A percentile compares a stretch with the other conserved stretches of the same genome.
These are phyloP conservation scores for Drosophila pseudotalamancana DNA, from an alignment of 2,888 invertebrate species.

Conservation along the genomic window DNA sequence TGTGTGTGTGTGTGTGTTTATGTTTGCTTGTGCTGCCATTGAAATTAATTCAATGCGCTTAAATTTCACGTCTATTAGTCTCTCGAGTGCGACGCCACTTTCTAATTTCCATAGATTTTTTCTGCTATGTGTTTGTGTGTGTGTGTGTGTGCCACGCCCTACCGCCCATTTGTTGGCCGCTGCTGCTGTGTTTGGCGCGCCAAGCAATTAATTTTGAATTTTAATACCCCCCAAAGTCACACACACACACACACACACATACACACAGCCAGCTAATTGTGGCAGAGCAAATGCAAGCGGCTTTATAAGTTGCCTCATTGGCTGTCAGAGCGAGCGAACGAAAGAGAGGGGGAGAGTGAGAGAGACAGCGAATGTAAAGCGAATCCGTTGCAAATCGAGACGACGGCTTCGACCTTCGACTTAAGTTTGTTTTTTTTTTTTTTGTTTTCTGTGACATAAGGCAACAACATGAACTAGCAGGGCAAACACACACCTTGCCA, in stretches of 20 bases:
- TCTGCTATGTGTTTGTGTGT: slow-evolving; percentile 1
- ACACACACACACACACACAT: slow-evolving; percentile 5
- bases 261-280: slow-evolving; percentile 49
- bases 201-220: slow-evolving; percentile 77
- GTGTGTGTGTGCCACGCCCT: slow-evolving; percentile 1
- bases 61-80: slow-evolving; percentile 80
- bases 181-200: slow-evolving; percentile 48
- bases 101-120: slow-evolving; percentile 68
- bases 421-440: too few species aligned
- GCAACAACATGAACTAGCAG: slow-evolving; percentile 32
- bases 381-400: slow-evolving; percentile 56
- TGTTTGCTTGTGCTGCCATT: slow-evolving; percentile 6
- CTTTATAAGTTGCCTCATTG: slow-evolving; percentile 24
- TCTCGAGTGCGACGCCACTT: slow-evolving; percentile 60
- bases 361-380: not conserved
- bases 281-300: slow-evolving; percentile 39
- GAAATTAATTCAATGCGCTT: slow-evolving; percentile 79
- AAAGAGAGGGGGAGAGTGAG: not conserved
- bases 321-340: not conserved
- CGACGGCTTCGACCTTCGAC: slow-evolving; percentile 47
- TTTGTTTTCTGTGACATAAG: slow-evolving; percentile 17
- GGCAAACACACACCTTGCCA: slow-evolving; percentile 48
- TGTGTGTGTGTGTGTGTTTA: slow-evolving; percentile 2
- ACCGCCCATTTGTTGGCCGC: slow-evolving; percentile 13
- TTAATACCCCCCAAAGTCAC: slow-evolving; percentile 72